Evolutionary conservation across 2,797 vertebrate genomes (phyloP).

Genomic region (Falco concolor): DNA sequence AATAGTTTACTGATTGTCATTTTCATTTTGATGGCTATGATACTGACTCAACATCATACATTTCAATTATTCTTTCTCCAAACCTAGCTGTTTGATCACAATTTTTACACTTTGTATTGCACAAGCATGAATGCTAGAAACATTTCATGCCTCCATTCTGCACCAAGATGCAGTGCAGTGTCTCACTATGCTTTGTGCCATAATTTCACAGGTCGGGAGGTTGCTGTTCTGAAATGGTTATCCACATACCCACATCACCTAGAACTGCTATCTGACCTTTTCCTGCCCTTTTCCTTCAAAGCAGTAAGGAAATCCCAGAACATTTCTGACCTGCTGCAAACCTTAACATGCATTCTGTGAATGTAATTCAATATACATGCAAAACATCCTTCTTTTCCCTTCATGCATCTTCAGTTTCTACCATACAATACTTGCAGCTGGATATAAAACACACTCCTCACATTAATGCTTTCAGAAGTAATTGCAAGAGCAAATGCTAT

Average conservation of each 20-base stretch:
- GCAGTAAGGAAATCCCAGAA: neutral
- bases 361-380: neutral
- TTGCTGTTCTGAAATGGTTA: neutral
- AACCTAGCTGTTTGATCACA: neutral
- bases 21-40: neutral
- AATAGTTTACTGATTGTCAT: neutral
- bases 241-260: neutral
- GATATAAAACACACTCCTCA: neutral
- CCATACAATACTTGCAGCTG: neutral
- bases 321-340: neutral
- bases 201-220: neutral
- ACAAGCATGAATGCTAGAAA: neutral
- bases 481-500: neutral
- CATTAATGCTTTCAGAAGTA: neutral
- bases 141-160: neutral
- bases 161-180: fast-evolving
- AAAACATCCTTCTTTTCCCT: neutral
- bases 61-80: neutral
- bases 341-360: neutral
- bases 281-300: neutral
- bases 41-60: neutral
- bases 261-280: neutral
- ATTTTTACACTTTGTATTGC: neutral
- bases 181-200: neutral
- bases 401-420: neutral